A percentile compares a stretch with the other conserved stretches of the same genome.
Conservation (phyloP, 2,888 invertebrate species). For the Aplocera efformata region DNA sequence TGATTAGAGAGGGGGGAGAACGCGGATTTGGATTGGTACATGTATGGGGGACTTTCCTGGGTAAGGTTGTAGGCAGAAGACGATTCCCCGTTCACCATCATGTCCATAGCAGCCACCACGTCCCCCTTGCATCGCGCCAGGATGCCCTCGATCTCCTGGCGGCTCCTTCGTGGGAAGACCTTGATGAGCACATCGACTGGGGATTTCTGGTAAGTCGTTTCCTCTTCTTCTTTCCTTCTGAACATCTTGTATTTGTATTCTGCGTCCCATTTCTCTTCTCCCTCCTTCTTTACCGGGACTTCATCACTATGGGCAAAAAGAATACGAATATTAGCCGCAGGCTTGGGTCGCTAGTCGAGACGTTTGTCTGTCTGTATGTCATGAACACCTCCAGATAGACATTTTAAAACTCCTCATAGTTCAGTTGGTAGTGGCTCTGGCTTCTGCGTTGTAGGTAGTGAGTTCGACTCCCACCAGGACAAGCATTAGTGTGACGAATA, state of each 20-base stretch:
- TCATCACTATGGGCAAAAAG: slow-evolving; percentile 50
- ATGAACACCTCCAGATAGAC: too few relatives aligned
- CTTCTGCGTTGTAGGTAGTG: too few relatives aligned
- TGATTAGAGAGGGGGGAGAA: slow-evolving; percentile 86
- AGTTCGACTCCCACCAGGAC: too few relatives aligned
- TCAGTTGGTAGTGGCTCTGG: too few relatives aligned
- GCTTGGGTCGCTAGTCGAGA: too few relatives aligned
- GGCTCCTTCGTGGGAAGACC: slow-evolving; percentile 93
- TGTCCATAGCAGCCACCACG: slow-evolving; percentile 95
- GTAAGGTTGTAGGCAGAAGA: slow-evolving; percentile 57
- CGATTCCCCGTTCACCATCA: slow-evolving; percentile 85
- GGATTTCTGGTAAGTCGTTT: slow-evolving; percentile 77
- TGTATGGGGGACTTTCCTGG: slow-evolving; percentile 68
- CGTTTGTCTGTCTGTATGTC: too few relatives aligned
- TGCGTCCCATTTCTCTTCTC: slow-evolving; percentile 69
- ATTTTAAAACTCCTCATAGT: too few relatives aligned
- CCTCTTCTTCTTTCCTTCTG: slow-evolving; percentile 54
- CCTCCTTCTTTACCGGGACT: slow-evolving; percentile 71
- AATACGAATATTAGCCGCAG: too few relatives aligned
- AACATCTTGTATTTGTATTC: slow-evolving; percentile 70
- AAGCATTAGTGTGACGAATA: too few relatives aligned
- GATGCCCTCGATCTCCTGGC: slow-evolving; percentile 92
- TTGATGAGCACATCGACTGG: slow-evolving; percentile 93
- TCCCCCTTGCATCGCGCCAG: slow-evolving; percentile 93
- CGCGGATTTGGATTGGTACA: slow-evolving; percentile 84